Evolutionary conservation across 64 coral and sea anemone genomes (phyloP).

Genomic region (Anthopleura sola): DNA sequence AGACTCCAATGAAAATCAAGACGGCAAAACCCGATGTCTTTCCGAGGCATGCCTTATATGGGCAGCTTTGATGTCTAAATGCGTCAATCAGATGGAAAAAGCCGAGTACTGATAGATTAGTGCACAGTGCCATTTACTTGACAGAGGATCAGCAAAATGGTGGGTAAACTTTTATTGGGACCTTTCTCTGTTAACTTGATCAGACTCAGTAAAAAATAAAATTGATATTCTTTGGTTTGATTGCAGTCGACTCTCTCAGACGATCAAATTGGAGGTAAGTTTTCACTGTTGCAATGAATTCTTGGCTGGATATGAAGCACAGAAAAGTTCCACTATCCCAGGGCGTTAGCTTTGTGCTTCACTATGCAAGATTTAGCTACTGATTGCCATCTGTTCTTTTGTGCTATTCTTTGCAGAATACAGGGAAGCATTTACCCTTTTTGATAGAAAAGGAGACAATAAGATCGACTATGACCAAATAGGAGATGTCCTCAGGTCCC

Average conservation of each 20-base stretch:
- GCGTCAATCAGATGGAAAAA: background rate
- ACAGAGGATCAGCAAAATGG: conserved; percentile 23
- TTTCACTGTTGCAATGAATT: background rate
- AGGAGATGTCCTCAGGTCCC: conserved; percentile 67
- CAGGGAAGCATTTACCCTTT: conserved; percentile 71
- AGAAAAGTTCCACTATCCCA: background rate
- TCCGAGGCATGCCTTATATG: conserved; percentile 1
- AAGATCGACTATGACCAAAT: conserved; percentile 88
- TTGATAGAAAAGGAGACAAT: conserved; percentile 74
- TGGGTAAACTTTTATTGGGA: too few species aligned
- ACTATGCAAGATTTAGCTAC: background rate
- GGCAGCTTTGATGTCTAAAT: background rate
- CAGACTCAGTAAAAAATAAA: background rate
- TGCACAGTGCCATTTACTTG: conserved; percentile 1
- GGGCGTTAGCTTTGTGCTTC: conserved; percentile 18
- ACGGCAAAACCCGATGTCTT: background rate
- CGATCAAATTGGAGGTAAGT: conserved; percentile 55
- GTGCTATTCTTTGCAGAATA: conserved; percentile 63
- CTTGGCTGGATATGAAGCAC: background rate
- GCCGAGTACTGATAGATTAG: background rate
- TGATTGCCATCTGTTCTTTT: conserved; percentile 22
- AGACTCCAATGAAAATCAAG: conserved; percentile 1
- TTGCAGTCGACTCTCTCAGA: conserved; percentile 43
- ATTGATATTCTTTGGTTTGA: background rate
- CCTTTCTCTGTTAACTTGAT: background rate